phyloP scores from a whole-genome alignment of 2,797 vertebrate species.

The Siniperca obscura region DNA sequence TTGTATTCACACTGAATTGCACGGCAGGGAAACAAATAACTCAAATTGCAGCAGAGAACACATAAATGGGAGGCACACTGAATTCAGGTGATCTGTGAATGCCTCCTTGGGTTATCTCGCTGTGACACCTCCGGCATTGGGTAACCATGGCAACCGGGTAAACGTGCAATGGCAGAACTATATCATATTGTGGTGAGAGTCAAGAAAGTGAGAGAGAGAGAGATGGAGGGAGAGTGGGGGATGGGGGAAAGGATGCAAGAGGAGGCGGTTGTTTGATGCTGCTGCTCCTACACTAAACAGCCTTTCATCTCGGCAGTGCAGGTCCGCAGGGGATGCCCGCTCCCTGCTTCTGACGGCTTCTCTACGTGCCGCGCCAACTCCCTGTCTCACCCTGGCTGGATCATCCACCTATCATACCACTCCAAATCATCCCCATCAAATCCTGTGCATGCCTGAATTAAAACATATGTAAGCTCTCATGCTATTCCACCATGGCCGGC shows the following conservation, averaged over 20 bases:
- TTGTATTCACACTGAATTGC: constrained; percentile 79
- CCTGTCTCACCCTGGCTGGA: constrained; percentile 74
- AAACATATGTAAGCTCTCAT: constrained; percentile 74
- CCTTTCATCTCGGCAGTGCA: constrained; percentile 84
- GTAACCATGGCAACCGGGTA: constrained; percentile 86
- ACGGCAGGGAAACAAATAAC: constrained; percentile 78
- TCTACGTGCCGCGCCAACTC: constrained; percentile 75
- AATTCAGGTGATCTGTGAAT: constrained; percentile 86
- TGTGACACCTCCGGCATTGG: constrained; percentile 80
- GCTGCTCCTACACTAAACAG: constrained; percentile 83
- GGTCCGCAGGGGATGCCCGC: constrained; percentile 81
- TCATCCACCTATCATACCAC: constrained; percentile 74
- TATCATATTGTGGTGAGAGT: constrained; percentile 81
- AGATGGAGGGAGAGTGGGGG: constrained; percentile 73
- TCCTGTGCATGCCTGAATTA: constrained; percentile 67
- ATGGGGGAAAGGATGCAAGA: constrained; percentile 80
- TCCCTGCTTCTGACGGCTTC: constrained; percentile 79
- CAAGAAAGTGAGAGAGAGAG: constrained; percentile 64
- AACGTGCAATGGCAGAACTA: constrained; percentile 82
- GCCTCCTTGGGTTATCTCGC: constrained; percentile 82
- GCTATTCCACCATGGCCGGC: constrained; percentile 45
- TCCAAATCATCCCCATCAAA: constrained; percentile 71
- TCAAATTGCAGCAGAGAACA: constrained; percentile 74
- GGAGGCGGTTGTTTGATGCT: constrained; percentile 84
- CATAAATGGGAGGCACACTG: constrained; percentile 73